phyloP scores from a whole-genome alignment of 2,797 vertebrate species.

The Parauchenoglanis ngamensis region DNA sequence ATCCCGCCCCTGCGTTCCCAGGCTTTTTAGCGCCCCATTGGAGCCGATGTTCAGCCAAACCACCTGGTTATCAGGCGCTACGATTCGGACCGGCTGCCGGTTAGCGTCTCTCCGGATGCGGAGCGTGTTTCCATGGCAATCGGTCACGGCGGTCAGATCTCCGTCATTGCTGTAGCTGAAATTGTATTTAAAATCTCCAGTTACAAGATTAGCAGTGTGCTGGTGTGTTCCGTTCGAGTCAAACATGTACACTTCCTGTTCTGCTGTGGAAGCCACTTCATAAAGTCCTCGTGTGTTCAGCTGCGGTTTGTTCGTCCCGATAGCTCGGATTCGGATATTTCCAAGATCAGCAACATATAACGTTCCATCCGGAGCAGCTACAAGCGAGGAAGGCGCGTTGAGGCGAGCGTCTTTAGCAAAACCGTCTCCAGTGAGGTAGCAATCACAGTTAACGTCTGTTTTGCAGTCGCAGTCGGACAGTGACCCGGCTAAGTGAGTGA shows the following conservation, averaged over 20 bases:
- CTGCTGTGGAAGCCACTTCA: conserved; percentile 89
- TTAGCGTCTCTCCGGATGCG: conserved; percentile 90
- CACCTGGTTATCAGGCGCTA: conserved; percentile 96
- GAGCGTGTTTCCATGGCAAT: conserved; percentile 93
- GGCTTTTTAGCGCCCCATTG: conserved; percentile 90
- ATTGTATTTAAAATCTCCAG: conserved; percentile 90
- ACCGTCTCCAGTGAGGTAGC: conserved; percentile 93
- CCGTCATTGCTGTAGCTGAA: conserved; percentile 97
- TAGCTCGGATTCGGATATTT: conserved; percentile 93
- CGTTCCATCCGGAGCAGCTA: conserved; percentile 90
- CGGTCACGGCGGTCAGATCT: conserved; percentile 88
- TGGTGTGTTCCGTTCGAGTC: conserved; percentile 95
- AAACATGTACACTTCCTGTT: conserved; percentile 96
- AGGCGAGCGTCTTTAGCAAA: conserved; percentile 97
- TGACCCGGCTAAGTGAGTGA: conserved; percentile 89
- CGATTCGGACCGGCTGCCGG: conserved; percentile 91
- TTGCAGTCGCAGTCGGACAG: conserved; percentile 96
- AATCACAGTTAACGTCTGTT: conserved; percentile 98
- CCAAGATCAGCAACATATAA: conserved; percentile 95
- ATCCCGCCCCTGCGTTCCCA: conserved; percentile 92
- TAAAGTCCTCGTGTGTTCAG: conserved; percentile 79
- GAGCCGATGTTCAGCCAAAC: conserved; percentile 96
- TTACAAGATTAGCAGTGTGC: conserved; percentile 90
- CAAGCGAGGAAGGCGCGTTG: conserved; percentile 91
- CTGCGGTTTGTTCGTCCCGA: conserved; percentile 85